Conservation (phyloP, 2,888 invertebrate species). For the Hemaris fuciformis region DNA sequence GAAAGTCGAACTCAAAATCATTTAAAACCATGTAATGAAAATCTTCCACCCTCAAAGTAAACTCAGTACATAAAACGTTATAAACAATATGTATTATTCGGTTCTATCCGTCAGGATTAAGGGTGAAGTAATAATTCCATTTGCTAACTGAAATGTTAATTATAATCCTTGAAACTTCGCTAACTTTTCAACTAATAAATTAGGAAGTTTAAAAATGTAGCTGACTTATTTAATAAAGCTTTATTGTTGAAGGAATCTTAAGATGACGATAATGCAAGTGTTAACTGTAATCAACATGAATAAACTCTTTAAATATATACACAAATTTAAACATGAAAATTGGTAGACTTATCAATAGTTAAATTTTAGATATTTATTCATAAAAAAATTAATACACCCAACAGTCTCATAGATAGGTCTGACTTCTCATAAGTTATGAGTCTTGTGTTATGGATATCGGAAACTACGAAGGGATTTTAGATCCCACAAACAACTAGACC, state of each 20-base stretch:
- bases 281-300: too few relatives aligned
- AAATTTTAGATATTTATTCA: too few relatives aligned
- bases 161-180: constrained; percentile 11
- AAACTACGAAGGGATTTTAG: too few relatives aligned
- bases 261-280: not conserved
- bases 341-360: too few relatives aligned
- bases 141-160: constrained; percentile 11
- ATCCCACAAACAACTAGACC: too few relatives aligned
- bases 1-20: not conserved
- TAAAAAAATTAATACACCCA: too few relatives aligned
- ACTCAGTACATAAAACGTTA: not conserved
- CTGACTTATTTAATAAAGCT: not conserved
- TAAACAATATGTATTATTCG: not conserved
- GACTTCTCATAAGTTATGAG: too few relatives aligned
- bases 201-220: not conserved
- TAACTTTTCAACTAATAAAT: not conserved
- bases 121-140: not conserved
- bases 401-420: too few relatives aligned
- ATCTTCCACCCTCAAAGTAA: not conserved
- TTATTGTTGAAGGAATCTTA: not conserved
- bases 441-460: too few relatives aligned
- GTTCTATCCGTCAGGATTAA: not conserved
- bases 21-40: not conserved
- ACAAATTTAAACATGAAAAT: too few relatives aligned
- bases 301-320: too few relatives aligned